Base-by-base conservation (phyloP, 2,888 invertebrate species). In the Lymantria dispar region DNA sequence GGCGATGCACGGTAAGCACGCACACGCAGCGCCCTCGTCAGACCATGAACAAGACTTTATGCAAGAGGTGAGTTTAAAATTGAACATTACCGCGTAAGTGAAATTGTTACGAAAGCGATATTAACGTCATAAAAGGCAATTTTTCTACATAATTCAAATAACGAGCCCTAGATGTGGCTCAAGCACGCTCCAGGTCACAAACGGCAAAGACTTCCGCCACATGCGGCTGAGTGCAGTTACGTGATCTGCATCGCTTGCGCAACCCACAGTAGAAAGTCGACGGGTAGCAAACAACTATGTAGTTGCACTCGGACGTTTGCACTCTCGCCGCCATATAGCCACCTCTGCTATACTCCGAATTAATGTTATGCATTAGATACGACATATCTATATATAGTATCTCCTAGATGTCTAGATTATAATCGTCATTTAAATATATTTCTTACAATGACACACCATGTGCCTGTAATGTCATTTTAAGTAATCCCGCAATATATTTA, bases 1-100 rank as follows among this genome's bases (percentile, higher is more conserved):
- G 80, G 98, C 98, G 64, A 95, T 98, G 87, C 96, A 97, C 76
- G 96, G 96, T 57, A 92, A 90, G 71, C 88, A 90, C 43, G 80
- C 88, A 49, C 87, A 89, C 64, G 78, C 86, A 60, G 84, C 87
- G 52, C 87, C 89, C 47, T 84, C 90, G 45, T 84, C 90, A 52
- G 91, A 87, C 74, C 89, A 86, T 70, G 95, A 96, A 85, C 94
- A 95, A 50, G 96, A 97, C 85, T 96, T 97, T 80, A 94, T 95
- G 80, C 96, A 96, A 92, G 97, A 97, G 94, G 97, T 97, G 82
- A 90, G 87, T 69, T 45, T 52, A 13, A 41, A 58, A 54, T 52
- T 55, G 46, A 56, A 58, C 51, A 8, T 43, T 45, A 47, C n/a
- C 40, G 38, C 37, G 30, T 45, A 58, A 54, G 47, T 57, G 22